Evolutionary conservation across 2,113 vertebrate genomes (phyloP), one percentile per base, ranked within the genome.

Genomic region (Lepisosteus osseus): DNA sequence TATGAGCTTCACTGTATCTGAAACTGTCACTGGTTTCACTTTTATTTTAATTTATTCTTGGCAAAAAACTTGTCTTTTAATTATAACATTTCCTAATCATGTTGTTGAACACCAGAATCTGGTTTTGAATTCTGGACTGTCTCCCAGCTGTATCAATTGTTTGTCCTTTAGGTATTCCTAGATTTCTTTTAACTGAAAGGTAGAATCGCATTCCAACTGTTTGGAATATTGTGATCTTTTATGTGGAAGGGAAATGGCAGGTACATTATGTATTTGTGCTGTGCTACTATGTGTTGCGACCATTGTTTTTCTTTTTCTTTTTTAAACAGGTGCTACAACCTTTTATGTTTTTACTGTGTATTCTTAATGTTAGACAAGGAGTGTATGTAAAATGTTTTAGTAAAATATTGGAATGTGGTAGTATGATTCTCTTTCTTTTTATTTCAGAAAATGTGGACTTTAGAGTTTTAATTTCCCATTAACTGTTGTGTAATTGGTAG

Each of bases 371-470:
- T 95, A 91, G 91, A 88, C 89, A 90, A 94, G 92, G 86, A 88
- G 93, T 95, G 88, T 76, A 92, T 95, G 93, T 94, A 91, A 91
- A 88, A 86, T 84, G 89, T 93, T 95, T 94, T 93, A 93, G 91
- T 94, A 92, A 94, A 94, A 92, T 90, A 93, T 91, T 86, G 75
- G 93, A 90, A 83, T 88, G 90, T 87, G 90, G 51, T 40, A 72
- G 73, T 76, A 69, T 85, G 79, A 77, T 79, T 67, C 41, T 14
- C 43, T 64, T 54, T 41, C 15, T 61, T 70, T 45, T 61, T 42
- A 47, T 70, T 62, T 29, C 43, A 59, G 17, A 15, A 5, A 65
- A 17, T 40, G 14, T 68, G 1, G 4, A 2, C 45, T 42, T 3
- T 4, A 12, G 14, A 54, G 1, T 70, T 62, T 43, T 8, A 62